Conservation (phyloP, 2,113 vertebrate species). For the Pterocles gutturalis region DNA sequence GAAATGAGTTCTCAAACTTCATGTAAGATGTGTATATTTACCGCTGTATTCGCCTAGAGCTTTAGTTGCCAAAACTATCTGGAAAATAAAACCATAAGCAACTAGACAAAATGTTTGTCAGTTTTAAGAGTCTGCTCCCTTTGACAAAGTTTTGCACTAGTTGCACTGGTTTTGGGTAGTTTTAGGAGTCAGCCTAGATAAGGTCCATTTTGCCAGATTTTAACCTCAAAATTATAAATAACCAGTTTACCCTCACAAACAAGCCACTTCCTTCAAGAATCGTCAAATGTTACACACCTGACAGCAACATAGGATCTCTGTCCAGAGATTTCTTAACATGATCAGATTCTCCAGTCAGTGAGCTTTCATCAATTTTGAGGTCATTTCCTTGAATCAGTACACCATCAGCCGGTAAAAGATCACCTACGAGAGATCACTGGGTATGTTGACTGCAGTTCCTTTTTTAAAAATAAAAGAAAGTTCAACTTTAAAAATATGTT, state of each 20-base stretch:
- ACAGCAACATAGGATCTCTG: constrained; percentile 96
- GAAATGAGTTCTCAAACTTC: not conserved
- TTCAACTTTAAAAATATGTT: constrained; percentile 40
- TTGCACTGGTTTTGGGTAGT: not conserved
- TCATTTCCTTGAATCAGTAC: constrained; percentile 97
- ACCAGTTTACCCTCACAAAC: not conserved
- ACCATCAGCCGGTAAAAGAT: constrained; percentile 95
- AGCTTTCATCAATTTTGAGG: constrained; percentile 98
- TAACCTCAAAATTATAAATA: not conserved
- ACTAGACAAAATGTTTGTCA: not conserved
- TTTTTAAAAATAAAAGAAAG: not conserved
- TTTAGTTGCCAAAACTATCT: not conserved
- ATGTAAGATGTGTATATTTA: rapidly evolving
- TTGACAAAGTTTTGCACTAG: not conserved
- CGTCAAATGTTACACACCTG: constrained; percentile 79
- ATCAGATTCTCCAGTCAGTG: constrained; percentile 97
- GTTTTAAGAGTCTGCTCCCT: not conserved
- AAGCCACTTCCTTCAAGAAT: not conserved
- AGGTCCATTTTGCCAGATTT: not conserved
- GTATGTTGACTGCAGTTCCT: constrained; percentile 12
- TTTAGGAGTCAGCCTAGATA: not conserved
- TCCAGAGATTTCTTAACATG: constrained; percentile 93
- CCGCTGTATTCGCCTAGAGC: not conserved
- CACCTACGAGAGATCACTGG: constrained; percentile 82
- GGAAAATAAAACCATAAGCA: not conserved